phyloP scores from a whole-genome alignment of 2,888 invertebrate genomes.

The Formica aserva region DNA sequence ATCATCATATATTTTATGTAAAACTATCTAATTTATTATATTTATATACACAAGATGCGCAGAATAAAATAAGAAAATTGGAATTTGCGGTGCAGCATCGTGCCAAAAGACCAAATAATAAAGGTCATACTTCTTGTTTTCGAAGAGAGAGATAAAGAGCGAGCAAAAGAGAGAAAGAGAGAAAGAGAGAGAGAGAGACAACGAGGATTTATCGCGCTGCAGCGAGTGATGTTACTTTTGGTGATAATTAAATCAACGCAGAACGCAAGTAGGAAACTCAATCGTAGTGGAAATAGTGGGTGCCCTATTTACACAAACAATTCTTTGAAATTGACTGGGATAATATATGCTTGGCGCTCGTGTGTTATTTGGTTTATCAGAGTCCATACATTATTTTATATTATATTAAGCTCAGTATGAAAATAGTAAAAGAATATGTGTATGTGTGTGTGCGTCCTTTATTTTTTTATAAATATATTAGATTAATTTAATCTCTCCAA shows the following conservation, averaged over 20 bases:
- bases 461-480: background rate
- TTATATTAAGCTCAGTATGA: background rate
- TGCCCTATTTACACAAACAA: conserved; percentile 35
- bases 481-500: background rate
- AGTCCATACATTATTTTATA: background rate
- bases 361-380: background rate
- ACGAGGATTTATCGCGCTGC: conserved; percentile 40
- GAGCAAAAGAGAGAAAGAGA: background rate
- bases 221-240: conserved; percentile 26
- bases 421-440: background rate
- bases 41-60: background rate
- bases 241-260: conserved; percentile 45
- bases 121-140: conserved; percentile 40
- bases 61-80: background rate
- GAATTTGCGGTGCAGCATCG: background rate
- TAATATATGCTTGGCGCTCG: background rate
- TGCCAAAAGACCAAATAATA: background rate
- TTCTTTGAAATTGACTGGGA: conserved; percentile 18
- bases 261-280: conserved; percentile 17
- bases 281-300: conserved; percentile 28
- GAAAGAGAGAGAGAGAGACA: background rate
- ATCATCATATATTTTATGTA: background rate
- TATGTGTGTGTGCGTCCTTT: background rate
- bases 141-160: background rate
- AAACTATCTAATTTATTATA: background rate